Evolutionary conservation across 2,888 invertebrate species (phyloP), one percentile per base, ranked within the genome.

Genomic region (Platypus cylindrus): DNA sequence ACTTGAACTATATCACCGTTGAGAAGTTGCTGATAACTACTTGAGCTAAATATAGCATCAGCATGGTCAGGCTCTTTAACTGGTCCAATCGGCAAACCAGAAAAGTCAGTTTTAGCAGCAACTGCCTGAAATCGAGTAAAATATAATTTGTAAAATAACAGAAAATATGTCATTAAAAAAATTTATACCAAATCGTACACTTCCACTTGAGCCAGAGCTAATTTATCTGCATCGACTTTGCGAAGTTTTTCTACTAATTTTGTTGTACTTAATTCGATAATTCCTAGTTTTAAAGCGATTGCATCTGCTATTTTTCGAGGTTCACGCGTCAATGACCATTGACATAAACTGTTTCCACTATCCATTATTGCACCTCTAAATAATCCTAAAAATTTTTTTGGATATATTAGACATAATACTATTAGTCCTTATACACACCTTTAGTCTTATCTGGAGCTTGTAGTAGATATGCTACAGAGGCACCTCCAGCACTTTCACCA

Each of bases 401-500:
- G n/a, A n/a, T n/a, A n/a, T n/a, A n/a, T n/a, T n/a, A n/a, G n/a
- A n/a, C n/a, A n/a, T n/a, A n/a, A n/a, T n/a, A n/a, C n/a, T n/a
- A n/a, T n/a, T n/a, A n/a, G n/a, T n/a, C n/a, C n/a, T n/a, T n/a
- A n/a, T n/a, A n/a, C 5, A 20, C 38, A 47, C 49, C 48, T 43
- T 35, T 31, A 1, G 47, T 41, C 17, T 34, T n/a, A n/a, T n/a
- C 27, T 12, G 36, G 27, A 9, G 44, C 42, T 26, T 48, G 46
- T 5, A 48, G 16, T 3, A 46, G 33, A 28, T 51, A 51, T 2
- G 43, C 41, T 1, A 48, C 43, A 1, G 48, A 47, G 7, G 48
- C 46, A 2, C 40, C 41, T 12, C 51, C 51, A 12, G 51, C 51
- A 17, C 51, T 51, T 31, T 48, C 44, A 7, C 51, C 51, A 40